Conservation (phyloP, 2,797 vertebrate species). For the Sarcophilus harrisii region DNA sequence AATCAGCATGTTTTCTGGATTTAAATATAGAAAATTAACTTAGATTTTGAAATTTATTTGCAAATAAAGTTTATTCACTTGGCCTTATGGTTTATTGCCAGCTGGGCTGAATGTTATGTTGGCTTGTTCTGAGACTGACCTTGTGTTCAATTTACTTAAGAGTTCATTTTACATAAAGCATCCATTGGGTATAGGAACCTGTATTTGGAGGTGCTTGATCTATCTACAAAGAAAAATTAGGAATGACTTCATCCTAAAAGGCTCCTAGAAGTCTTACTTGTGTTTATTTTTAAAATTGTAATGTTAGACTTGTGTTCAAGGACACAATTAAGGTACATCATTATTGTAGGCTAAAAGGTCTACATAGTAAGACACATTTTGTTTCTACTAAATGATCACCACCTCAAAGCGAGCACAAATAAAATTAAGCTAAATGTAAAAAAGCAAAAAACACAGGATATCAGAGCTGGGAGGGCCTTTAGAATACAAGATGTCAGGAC, state of each 20-base stretch:
- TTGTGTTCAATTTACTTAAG: constrained; percentile 85
- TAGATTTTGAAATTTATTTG: constrained; percentile 85
- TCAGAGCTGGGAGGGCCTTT: neutral
- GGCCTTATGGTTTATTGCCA: constrained; percentile 84
- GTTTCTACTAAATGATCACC: constrained; percentile 89
- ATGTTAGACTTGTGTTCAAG: neutral
- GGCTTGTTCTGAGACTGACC: constrained; percentile 88
- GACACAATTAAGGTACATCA: neutral
- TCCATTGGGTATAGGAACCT: constrained; percentile 88
- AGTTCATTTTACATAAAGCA: constrained; percentile 88
- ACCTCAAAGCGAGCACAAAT: neutral
- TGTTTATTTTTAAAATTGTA: neutral
- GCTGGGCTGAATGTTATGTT: constrained; percentile 87
- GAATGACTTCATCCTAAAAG: constrained; percentile 87
- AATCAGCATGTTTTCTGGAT: constrained; percentile 81
- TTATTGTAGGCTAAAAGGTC: constrained; percentile 81
- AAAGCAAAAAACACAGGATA: neutral
- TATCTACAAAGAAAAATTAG: neutral
- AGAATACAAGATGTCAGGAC: neutral
- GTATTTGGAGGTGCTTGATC: constrained; percentile 82
- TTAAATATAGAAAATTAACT: constrained; percentile 37
- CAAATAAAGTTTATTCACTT: constrained; percentile 82
- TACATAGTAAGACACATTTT: constrained; percentile 88
- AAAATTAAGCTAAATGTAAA: neutral
- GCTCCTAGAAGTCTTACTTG: constrained; percentile 80